Percentiles rank a stretch among this genome's conserved stretches.
These are phyloP conservation scores for Torymus aiolomorphi DNA, from an alignment of 2,888 invertebrate genomes.

Conservation along the genomic window DNA sequence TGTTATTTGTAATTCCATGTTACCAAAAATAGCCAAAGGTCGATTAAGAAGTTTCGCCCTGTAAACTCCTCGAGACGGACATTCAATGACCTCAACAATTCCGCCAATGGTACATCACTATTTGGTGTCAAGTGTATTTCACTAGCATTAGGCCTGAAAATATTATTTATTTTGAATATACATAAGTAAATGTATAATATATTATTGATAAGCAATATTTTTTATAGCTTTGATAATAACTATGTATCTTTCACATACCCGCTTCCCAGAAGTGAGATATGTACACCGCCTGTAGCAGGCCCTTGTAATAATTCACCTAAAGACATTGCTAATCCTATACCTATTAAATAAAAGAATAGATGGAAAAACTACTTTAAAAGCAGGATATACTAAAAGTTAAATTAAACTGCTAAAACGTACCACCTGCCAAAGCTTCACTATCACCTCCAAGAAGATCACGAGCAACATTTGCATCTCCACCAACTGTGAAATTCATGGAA, in stretches of 20 bases:
- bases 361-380: neutral
- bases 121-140: slow-evolving; percentile 37
- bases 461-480: slow-evolving; percentile 28
- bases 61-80: slow-evolving; percentile 34
- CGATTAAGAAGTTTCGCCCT: slow-evolving; percentile 61
- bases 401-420: slow-evolving; percentile 9
- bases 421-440: slow-evolving; percentile 26
- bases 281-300: slow-evolving; percentile 17
- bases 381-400: neutral
- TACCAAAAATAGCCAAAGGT: slow-evolving; percentile 63
- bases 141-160: slow-evolving; percentile 36
- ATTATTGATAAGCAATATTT: neutral
- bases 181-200: neutral
- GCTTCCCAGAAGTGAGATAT: slow-evolving; percentile 46
- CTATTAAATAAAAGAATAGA: slow-evolving; percentile 19
- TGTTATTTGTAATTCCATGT: slow-evolving; percentile 26
- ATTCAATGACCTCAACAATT: slow-evolving; percentile 45
- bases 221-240: neutral
- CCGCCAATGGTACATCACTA: slow-evolving; percentile 37
- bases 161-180: slow-evolving; percentile 7
- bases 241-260: slow-evolving; percentile 30
- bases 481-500: slow-evolving; percentile 39
- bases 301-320: slow-evolving; percentile 42
- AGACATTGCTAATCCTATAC: slow-evolving; percentile 41
- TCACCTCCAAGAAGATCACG: slow-evolving; percentile 41